Conservation (phyloP, 2,113 vertebrate species). For the Urocolius indicus region DNA sequence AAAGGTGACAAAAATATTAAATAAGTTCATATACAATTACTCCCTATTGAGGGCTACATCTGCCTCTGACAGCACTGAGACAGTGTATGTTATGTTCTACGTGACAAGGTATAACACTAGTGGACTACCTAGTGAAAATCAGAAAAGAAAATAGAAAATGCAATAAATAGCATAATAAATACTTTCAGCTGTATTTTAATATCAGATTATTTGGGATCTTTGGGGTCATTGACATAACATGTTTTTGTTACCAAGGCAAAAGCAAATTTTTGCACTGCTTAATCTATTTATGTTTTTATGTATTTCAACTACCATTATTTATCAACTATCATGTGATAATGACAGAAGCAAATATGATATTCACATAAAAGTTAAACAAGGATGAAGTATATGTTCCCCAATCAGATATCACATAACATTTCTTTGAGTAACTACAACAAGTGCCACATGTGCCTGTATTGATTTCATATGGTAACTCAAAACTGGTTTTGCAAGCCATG, state of each 20-base stretch:
- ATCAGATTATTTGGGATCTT: background rate
- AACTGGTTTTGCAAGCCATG: background rate
- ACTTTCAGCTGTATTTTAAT: background rate
- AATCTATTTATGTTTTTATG: no score
- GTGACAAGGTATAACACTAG: background rate
- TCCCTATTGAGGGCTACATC: background rate
- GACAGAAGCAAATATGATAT: background rate
- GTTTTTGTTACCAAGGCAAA: no score
- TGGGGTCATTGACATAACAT: no score
- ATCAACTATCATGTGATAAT: background rate
- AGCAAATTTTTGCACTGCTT: no score
- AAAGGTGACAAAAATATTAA: background rate
- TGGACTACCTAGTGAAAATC: background rate
- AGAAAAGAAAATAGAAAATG: background rate
- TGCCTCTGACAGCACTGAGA: background rate
- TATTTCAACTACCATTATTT: no score
- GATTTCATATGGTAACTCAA: background rate
- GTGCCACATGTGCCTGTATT: background rate
- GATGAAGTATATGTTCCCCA: background rate
- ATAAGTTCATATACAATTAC: background rate
- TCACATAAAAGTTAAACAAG: background rate
- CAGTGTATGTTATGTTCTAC: accelerated
- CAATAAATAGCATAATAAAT: background rate
- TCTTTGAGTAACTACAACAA: background rate
- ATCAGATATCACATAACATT: background rate